Base-by-base conservation (phyloP, 2,113 vertebrate species). In the Fulica atra region DNA sequence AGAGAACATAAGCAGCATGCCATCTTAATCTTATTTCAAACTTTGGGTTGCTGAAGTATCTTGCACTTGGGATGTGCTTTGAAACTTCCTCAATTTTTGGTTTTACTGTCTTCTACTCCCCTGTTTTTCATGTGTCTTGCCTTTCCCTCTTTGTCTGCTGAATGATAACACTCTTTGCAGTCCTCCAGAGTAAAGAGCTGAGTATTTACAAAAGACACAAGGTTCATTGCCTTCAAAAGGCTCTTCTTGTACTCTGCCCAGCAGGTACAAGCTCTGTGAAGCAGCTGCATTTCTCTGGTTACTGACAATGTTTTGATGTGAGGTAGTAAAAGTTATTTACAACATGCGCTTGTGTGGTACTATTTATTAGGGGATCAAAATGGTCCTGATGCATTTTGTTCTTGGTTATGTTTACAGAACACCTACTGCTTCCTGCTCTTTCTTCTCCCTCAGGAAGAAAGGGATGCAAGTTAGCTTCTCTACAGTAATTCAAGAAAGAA, bases 201-300 rank as follows among this genome's bases (percentile, higher is more conserved):
- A 80, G 12, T 78, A 61, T 84, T 95, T 73, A 79, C 36, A 91
- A n/a, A 74, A 65, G 48, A 87, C 36, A 73, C 23, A 77, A 21
- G 79, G 46, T 13, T 84, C 12, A 76, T 60, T 69, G 53, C 44
- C 73, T 92, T 87, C 78, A 89, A 65, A 88, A 89, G 53, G 28
- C 65, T 69, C 18, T 50, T 82, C 74, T 53, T 92, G 90, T 53
- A 56, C 69, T 89, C 86, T 56, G 48, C 73, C 46, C 70, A 91
- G 88, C 68, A 89, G 83, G 86, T 86, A 84, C 65, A 76, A 88
- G 77, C 24, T 92, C 80, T 89, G 73, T n/a, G 31, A 77, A 81
- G 76, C 92, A 95, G 93, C 86, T 94, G 88, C 50, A 68, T 64
- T 81, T 92, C 83, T 94, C 77, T 88, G 63, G 40, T 93, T 92